Evolutionary conservation across 2,113 vertebrate genomes (phyloP).

Genomic region (Synchiropus splendidus): DNA sequence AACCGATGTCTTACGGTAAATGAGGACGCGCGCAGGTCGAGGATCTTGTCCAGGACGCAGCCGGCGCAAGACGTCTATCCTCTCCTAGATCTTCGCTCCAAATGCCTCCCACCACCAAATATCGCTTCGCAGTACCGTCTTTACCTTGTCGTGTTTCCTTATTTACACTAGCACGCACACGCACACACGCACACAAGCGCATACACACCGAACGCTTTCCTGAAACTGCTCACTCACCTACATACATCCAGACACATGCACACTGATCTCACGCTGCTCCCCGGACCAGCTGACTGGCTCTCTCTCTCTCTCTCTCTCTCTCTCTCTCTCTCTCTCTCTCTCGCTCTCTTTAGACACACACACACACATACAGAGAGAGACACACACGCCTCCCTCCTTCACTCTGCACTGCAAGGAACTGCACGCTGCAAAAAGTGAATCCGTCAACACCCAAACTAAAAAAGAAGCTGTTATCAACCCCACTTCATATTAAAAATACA

Average conservation of each 20-base stretch:
- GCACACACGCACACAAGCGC: conserved; percentile 4
- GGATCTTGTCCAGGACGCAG: conserved; percentile 22
- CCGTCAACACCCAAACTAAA: too few relatives aligned
- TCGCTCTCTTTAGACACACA: not conserved
- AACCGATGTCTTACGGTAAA: too few relatives aligned
- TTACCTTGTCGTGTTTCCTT: conserved; percentile 15
- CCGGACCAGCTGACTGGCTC: not conserved
- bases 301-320: not conserved
- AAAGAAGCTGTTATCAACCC: too few relatives aligned
- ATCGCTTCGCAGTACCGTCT: not conserved
- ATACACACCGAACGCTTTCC: not conserved
- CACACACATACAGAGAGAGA: not conserved
- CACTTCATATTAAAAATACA: too few relatives aligned
- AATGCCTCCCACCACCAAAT: conserved; percentile 3
- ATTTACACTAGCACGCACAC: conserved; percentile 8
- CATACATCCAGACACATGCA: conserved; percentile 3
- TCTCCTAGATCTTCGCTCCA: conserved; percentile 23
- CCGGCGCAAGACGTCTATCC: conserved; percentile 30
- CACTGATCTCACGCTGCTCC: conserved; percentile 1
- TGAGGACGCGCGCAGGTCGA: conserved; percentile 18
- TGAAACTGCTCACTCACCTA: not conserved
- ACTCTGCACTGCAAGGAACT: conserved; percentile 31
- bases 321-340: not conserved
- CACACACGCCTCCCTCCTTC: conserved; percentile 14
- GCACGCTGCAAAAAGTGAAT: conserved; percentile 34